Base-by-base conservation (phyloP, 2,797 vertebrate species). In the Pseudocheirus occidentalis region DNA sequence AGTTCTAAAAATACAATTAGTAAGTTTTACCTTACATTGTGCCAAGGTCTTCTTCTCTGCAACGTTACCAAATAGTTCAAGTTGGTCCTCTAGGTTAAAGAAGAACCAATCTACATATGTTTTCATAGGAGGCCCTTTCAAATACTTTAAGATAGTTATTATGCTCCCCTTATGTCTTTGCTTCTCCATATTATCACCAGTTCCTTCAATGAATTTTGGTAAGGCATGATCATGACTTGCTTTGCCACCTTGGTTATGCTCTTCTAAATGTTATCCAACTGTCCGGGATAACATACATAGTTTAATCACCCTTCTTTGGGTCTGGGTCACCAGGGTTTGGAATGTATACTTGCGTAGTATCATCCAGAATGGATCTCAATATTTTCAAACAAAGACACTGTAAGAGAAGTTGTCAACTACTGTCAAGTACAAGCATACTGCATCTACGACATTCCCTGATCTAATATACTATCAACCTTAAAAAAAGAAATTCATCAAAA, bases 201-300 rank as follows among this genome's bases (percentile, higher is more conserved):
- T 27, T 87, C 24, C 21, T 81, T 81, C 18, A 24, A 81, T 21
- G 2, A 81, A 7, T 66, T 34, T n/a, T 18, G 62, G 16, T 40
- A 73, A 73, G 34, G 62, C 34, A 73, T 21, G 34, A n/a, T 73
- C 16, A n/a, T 40, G 62, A 73, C 62, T 40, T 18, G 34, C 62
- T 73, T 40, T n/a, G 62, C n/a, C 62, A 73, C 34, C 31, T 31
- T 62, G 29, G 59, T 62, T 31, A 62, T 4, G 18, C 34, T 73
- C 92, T 94, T 94, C 92, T 89, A 57, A 55, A 59, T 92, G 14
- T 73, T 56, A 90, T 52, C 91, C 50, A 18, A n/a, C 56, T 90
- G 50, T 90, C 87, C 53, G 73, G 0, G 21, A 21, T 16, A 16
- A 89, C 91, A 94, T 94, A 91, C 11, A 96, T 92, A 24, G 12